Evolutionary conservation across 2,888 invertebrate species (phyloP).

Genomic region (Dioctria linearis): DNA sequence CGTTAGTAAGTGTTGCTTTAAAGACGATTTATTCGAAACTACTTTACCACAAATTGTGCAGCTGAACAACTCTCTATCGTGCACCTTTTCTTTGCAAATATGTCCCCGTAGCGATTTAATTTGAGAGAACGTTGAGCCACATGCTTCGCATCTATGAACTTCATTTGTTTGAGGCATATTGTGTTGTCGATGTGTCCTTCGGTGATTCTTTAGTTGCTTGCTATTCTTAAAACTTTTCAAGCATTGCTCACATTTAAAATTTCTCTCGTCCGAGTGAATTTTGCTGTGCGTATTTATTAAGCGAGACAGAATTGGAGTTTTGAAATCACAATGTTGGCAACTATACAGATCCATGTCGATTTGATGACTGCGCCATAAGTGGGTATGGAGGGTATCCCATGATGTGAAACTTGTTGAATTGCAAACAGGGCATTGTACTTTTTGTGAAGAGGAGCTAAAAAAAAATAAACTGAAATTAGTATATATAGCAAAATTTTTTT

Average conservation of each 20-base stretch:
- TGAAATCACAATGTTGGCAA: slow-evolving; percentile 83
- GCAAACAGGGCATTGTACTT: slow-evolving; percentile 78
- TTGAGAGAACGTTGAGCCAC: slow-evolving; percentile 67
- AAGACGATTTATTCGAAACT: slow-evolving; percentile 71
- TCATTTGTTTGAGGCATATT: slow-evolving; percentile 55
- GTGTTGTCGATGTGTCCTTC: slow-evolving; percentile 74
- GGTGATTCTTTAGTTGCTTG: slow-evolving; percentile 85
- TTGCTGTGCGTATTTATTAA: slow-evolving; percentile 82
- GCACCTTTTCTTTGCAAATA: slow-evolving; percentile 74
- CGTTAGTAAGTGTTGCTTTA: slow-evolving; percentile 73
- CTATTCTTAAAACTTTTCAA: slow-evolving; percentile 85
- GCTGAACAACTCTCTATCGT: slow-evolving; percentile 65
- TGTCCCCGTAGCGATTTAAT: slow-evolving; percentile 73
- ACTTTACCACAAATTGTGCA: slow-evolving; percentile 71
- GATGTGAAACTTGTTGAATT: slow-evolving; percentile 69
- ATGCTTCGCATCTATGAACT: slow-evolving; percentile 71
- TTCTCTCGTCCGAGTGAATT: slow-evolving; percentile 79
- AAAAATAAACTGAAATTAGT: not conserved
- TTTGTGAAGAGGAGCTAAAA: slow-evolving; percentile 11
- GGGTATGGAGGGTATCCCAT: slow-evolving; percentile 82
- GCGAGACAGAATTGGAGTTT: slow-evolving; percentile 80
- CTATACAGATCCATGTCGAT: slow-evolving; percentile 86
- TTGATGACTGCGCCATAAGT: slow-evolving; percentile 84
- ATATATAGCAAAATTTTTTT: too few relatives aligned
- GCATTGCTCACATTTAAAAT: slow-evolving; percentile 77